Conservation (phyloP, 2,113 vertebrate genomes). For the Sturnus vulgaris region DNA sequence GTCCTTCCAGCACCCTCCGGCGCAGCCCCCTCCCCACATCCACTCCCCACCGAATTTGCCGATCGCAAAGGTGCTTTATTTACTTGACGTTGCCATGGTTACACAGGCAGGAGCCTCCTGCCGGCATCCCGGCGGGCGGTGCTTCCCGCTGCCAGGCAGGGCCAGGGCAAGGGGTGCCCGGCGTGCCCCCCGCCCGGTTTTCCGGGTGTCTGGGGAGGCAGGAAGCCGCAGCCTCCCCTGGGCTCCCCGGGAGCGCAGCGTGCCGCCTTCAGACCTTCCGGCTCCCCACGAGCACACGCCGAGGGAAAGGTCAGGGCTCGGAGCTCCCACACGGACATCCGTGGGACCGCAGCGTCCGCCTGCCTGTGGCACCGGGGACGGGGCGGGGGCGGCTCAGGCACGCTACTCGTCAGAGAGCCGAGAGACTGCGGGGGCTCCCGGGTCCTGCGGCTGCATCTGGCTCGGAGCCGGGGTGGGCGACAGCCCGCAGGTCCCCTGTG, state of each 20-base stretch:
- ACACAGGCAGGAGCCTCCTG: conserved; percentile 50
- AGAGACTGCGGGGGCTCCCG: neutral
- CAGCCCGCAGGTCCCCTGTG: neutral
- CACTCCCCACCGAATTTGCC: neutral
- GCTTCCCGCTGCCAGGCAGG: conserved; percentile 32
- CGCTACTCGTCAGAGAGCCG: neutral
- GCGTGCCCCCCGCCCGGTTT: neutral
- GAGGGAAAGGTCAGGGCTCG: conserved; percentile 37
- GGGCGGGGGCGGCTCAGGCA: neutral
- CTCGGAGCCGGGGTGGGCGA: accelerated
- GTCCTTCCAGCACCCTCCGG: neutral
- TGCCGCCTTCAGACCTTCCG: conserved; percentile 62
- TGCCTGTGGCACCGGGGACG: neutral
- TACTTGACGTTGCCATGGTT: conserved; percentile 76
- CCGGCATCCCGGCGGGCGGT: conserved; percentile 10
- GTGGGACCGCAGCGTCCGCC: neutral
- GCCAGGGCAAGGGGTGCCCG: neutral
- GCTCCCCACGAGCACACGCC: conserved; percentile 10
- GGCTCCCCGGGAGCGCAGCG: conserved; percentile 10
- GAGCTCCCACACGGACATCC: neutral
- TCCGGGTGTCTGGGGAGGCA: neutral
- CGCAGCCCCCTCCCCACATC: neutral
- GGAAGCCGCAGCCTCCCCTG: conserved; percentile 65
- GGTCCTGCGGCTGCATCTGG: neutral
- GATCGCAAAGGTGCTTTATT: conserved; percentile 70